Base-by-base conservation (phyloP, 2,797 vertebrate species). In the Dallia pectoralis region DNA sequence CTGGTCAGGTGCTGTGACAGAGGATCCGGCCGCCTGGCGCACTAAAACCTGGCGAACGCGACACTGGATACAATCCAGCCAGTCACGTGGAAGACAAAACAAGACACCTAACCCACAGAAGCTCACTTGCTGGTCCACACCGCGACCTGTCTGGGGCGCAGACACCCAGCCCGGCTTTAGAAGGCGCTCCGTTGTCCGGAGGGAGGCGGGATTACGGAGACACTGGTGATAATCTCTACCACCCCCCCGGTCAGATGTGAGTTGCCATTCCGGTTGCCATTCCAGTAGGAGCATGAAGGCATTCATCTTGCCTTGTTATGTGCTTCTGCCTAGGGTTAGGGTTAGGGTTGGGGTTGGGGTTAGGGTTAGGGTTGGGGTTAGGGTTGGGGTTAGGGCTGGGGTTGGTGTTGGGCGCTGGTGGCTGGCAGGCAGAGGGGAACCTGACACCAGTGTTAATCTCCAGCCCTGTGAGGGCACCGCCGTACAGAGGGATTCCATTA, bases 391-490 rank as follows among this genome's bases (percentile, higher is more conserved):
- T n/a, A n/a, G n/a, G n/a, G n/a, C n/a, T n/a, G n/a, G n/a, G n/a
- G n/a, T n/a, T n/a, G n/a, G n/a, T n/a, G n/a, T n/a, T n/a, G n/a
- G 81, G 30, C 75, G 77, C 78, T 81, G 65, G 72, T 36, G 77
- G 82, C 90, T 89, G 89, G 91, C 89, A 91, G 90, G 87, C 84
- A 86, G 91, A 89, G 84, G 82, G n/a, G 91, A 96, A 96, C 94
- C 93, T 94, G 95, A 96, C 96, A 95, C 94, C 94, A 90, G 95
- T 93, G 95, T 94, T 97, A 97, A 97, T 97, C 95, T 96, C 91
- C 79, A 82, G 91, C 93, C 94, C 56, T 90, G 94, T 93, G 93
- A 94, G 95, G 93, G 92, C 94, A 95, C 87, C 75, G 93, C 86
- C 90, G 93, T 90, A 95, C 94, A 96, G 90, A 93, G 90, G 91